Evolutionary conservation across 2,113 vertebrate species (phyloP).

Genomic region (Oceanodroma tethys): DNA sequence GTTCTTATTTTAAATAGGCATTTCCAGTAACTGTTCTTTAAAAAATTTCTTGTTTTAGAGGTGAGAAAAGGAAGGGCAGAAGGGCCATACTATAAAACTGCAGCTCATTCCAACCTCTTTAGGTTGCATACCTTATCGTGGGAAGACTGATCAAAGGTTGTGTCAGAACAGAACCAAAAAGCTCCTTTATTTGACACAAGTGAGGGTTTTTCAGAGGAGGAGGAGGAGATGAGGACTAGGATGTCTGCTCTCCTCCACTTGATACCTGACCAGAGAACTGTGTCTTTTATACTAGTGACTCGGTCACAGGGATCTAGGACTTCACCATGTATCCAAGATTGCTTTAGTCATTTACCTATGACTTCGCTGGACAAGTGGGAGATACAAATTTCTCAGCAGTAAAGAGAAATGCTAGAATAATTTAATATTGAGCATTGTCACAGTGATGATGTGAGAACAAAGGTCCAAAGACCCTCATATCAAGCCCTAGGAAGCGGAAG

Average conservation of each 20-base stretch:
- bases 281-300: not conserved
- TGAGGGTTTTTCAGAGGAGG: not conserved
- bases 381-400: not conserved
- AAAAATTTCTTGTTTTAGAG: not conserved
- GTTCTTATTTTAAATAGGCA: not conserved
- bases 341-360: not conserved
- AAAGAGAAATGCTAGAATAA: not conserved
- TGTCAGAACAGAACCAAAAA: not conserved
- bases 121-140: not conserved
- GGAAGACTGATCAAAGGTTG: not conserved
- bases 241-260: not conserved
- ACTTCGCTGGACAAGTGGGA: not conserved
- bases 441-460: not conserved
- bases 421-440: not conserved
- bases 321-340: not conserved
- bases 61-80: not conserved
- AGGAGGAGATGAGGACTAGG: not conserved
- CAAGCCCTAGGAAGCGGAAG: not conserved
- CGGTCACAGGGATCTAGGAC: not conserved
- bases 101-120: not conserved
- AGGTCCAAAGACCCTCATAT: not conserved
- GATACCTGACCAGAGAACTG: not conserved
- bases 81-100: not conserved
- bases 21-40: not conserved
- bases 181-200: not conserved